These are phyloP conservation scores for Ciconia maguari DNA, from an alignment of 2,113 vertebrate genomes.

Conservation along the genomic window DNA sequence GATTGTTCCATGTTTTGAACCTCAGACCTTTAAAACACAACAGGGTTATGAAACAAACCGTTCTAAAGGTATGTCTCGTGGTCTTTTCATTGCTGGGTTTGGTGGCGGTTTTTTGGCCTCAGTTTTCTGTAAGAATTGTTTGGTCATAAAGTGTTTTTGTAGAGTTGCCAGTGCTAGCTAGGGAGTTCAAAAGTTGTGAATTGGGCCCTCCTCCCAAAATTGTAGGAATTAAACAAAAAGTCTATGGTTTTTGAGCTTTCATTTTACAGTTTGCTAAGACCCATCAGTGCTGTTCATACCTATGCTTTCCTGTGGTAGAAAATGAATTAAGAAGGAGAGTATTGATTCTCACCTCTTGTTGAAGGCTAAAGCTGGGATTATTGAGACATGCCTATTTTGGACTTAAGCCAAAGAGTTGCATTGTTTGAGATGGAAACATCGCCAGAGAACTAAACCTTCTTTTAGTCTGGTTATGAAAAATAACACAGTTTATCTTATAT, in stretches of 20 bases:
- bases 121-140: neutral
- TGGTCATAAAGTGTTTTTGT: neutral
- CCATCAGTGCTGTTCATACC: accelerated
- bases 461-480: neutral
- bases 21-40: constrained; percentile 30
- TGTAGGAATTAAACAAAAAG: neutral
- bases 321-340: neutral
- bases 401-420: neutral
- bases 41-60: constrained; percentile 54
- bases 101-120: accelerated
- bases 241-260: accelerated
- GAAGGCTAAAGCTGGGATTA: neutral
- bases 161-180: neutral
- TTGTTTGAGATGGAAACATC: neutral
- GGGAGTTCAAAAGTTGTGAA: neutral
- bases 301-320: neutral
- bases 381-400: neutral
- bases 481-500: neutral
- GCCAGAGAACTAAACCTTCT: neutral
- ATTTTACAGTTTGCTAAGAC: neutral
- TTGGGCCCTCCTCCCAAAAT: neutral
- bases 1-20: constrained; percentile 51
- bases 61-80: constrained; percentile 63
- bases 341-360: neutral
- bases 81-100: neutral